Base-by-base conservation (phyloP, 2,113 vertebrate genomes). In the Phalacrocorax aristotelis region DNA sequence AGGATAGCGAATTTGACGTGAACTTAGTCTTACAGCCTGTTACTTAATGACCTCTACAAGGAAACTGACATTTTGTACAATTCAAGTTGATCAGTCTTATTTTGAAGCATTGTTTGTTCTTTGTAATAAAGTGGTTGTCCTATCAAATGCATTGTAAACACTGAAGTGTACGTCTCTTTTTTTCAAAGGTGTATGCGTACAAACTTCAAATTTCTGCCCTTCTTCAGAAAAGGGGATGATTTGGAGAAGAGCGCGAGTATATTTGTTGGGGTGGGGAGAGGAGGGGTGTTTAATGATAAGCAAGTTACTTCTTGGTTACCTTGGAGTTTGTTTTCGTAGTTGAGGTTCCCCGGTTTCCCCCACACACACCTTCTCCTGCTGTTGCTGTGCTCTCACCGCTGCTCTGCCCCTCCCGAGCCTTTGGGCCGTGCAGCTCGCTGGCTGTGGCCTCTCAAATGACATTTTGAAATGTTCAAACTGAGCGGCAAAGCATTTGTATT, bases 111-210 rank as follows among this genome's bases (percentile, higher is more conserved):
- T 93, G 95, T 97, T 97, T 93, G 95, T 94, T 95, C 96, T 97
- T 98, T 97, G 96, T 97, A 97, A 97, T 98, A 98, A 98, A 98
- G 97, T 97, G 97, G 93, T 97, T 96, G 97, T 97, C 95, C 91
- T 95, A 60, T 96, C 92, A 81, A 81, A 71, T 0, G 0, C 83
- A 25, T 70, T 89, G 60, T 70, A 62, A 83, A 42, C 62, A 23
- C 60, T 51, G 74, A 40, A 22, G 27, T 11, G 40, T 48, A 1
- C 9, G 61, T 64, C 48, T 88, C 15, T 48, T 79, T 71, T 71
- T 54, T 62, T 71, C 38, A 8, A 20, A 65, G 51, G 46, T 30
- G 23, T 32, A 9, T 0, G 0, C 9, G 34, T 36, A 26, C 62
- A 62, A 9, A 29, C 60, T 60, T 61, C 19, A 5, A 3, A 12